Percentiles rank a stretch among this genome's conserved stretches.
Conservation (phyloP, 1,140 invertebrate genomes). For the Sminthurides bifidus region DNA sequence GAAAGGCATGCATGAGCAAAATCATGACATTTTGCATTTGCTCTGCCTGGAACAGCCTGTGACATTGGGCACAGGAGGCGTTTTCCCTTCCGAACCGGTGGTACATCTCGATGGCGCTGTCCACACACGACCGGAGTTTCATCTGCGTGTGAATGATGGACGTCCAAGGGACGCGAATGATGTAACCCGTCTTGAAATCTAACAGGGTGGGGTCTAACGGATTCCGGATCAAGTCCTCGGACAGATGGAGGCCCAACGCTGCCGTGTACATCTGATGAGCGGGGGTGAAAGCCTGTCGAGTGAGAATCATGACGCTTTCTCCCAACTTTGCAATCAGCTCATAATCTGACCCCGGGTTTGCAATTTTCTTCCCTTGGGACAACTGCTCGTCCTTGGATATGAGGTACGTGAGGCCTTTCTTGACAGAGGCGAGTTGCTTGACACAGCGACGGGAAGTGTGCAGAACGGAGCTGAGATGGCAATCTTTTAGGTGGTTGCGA, state of each 20-base stretch:
- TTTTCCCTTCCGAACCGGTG: constrained; percentile 11
- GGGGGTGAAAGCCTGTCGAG: constrained; percentile 6
- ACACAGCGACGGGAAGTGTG: constrained; percentile 2
- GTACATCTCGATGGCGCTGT: constrained; percentile 17
- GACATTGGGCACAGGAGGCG: not conserved
- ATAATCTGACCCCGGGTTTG: not conserved
- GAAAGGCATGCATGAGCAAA: constrained; percentile 13
- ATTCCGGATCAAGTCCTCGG: constrained; percentile 19
- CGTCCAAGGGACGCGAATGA: not conserved
- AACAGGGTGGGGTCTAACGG: not conserved
- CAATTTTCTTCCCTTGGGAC: not conserved
- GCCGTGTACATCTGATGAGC: constrained; percentile 14
- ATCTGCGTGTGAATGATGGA: constrained; percentile 2
- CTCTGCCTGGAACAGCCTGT: not conserved
- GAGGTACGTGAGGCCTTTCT: not conserved
- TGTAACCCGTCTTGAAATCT: not conserved
- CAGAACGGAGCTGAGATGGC: constrained; percentile 7
- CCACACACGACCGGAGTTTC: constrained; percentile 15
- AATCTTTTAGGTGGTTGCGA: not conserved
- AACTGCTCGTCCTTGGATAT: constrained; percentile 9
- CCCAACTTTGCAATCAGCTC: not conserved
- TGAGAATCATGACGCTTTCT: not conserved
- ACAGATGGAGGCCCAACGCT: constrained; percentile 17
- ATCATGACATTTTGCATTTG: constrained; percentile 14
- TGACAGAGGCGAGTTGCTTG: constrained; percentile 1